Base-by-base conservation (phyloP, 2,113 vertebrate species). In the Amazona vittata region DNA sequence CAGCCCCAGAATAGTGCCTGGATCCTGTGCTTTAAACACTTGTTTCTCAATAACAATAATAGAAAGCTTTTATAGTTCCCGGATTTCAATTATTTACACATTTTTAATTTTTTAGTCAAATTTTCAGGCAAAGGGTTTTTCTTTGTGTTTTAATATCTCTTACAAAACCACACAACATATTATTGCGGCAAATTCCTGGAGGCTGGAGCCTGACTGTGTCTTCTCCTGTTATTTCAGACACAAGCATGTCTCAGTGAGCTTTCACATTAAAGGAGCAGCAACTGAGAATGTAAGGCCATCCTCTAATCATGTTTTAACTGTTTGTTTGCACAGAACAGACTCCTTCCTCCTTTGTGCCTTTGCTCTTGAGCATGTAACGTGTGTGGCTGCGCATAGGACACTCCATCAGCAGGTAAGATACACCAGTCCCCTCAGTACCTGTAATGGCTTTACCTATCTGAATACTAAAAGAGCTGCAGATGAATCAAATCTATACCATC, bases 71-170 rank as follows among this genome's bases (percentile, higher is more conserved):
- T 52, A 47, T 33, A 82, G 87, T 44, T 22, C 62, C n/a, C n/a
- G 25, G 41, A 50, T 64, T 94, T 88, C 76, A 87, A 93, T 87
- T 95, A 93, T 89, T 90, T 75, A 75, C 50, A 90, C 1, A 13
- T 79, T 84, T 80, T 85, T 83, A 62, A 93, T 90, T 89, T 67
- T 57, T 73, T 17, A 3, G 76, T 82, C 83, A 68, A 77, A 95
- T 77, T 92, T 73, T 96, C 52, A 31, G 37, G 69, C 52, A 79
- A 49, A 86, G 22, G 4, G 10, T 0, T 73, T 88, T 86, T 71
- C 71, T 69, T 60, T 84, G 74, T 91, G 50, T 43, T 83, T 55
- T 62, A 39, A 79, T 91, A 91, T 81, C 76, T 55, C 53, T 84
- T 46, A 57, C 47, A 52, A 84, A 90, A 94, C 55, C 47, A 62